Percentiles rank a stretch among this genome's conserved stretches.
Evolutionary conservation across 1,140 invertebrate genomes (phyloP).

Genomic region (Lasioglossum albipes): DNA sequence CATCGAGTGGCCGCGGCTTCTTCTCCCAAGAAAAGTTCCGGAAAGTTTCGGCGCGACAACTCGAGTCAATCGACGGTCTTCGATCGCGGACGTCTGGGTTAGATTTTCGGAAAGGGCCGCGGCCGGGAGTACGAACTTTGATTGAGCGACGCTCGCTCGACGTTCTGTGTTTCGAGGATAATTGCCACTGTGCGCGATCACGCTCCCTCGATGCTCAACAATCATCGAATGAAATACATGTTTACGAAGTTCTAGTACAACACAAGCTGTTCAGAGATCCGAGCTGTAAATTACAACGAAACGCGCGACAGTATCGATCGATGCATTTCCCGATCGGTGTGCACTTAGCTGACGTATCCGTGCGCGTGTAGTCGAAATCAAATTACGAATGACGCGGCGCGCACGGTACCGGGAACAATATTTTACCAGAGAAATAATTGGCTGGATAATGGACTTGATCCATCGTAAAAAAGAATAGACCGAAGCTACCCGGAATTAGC

Average conservation of each 20-base stretch:
- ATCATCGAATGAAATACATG: too few relatives aligned
- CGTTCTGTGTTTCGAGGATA: neutral
- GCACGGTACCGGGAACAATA: neutral
- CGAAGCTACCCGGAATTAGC: neutral
- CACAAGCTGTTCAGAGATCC: too few relatives aligned
- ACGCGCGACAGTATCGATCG: too few relatives aligned
- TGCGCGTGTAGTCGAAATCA: too few relatives aligned
- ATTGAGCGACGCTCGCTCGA: neutral
- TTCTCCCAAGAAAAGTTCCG: slow-evolving; percentile 18
- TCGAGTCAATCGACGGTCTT: slow-evolving; percentile 40
- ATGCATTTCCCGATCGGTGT: too few relatives aligned
- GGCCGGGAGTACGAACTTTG: neutral
- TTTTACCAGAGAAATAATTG: slow-evolving; percentile 18
- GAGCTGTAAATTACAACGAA: too few relatives aligned
- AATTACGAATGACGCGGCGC: neutral
- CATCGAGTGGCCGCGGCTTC: slow-evolving; percentile 37
- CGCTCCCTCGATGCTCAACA: too few relatives aligned
- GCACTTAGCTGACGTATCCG: too few relatives aligned
- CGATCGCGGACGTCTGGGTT: slow-evolving; percentile 33
- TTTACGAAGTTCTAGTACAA: too few relatives aligned
- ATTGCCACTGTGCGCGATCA: too few relatives aligned
- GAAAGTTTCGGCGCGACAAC: slow-evolving; percentile 33
- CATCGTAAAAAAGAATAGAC: slow-evolving; percentile 3
- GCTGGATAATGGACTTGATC: slow-evolving; percentile 6
- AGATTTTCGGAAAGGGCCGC: slow-evolving; percentile 22